Conservation (phyloP, 1,140 invertebrate genomes). For the Musca vetustissima region DNA sequence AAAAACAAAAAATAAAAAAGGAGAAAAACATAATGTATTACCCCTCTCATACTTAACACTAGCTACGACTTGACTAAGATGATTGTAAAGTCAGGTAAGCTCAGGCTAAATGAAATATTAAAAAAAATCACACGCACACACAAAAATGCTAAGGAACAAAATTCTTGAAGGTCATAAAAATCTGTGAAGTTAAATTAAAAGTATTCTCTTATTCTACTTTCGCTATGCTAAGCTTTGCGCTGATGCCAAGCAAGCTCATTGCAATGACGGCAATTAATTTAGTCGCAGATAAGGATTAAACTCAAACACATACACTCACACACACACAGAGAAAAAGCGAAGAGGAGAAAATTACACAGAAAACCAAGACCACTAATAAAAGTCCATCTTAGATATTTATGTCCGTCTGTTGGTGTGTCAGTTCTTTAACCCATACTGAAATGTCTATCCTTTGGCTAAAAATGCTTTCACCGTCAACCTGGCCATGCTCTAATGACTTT, state of each 20-base stretch:
- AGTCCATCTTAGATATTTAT: constrained; percentile 6
- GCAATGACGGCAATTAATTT: neutral
- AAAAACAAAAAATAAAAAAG: constrained; percentile 3
- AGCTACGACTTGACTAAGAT: neutral
- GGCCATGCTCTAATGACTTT: constrained; percentile 14
- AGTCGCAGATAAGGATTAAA: neutral
- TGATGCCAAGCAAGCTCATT: neutral
- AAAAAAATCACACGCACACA: too few species aligned
- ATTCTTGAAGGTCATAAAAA: constrained; percentile 13
- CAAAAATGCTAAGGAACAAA: too few species aligned
- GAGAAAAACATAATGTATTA: neutral
- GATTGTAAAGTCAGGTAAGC: too few species aligned
- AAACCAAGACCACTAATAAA: constrained; percentile 15
- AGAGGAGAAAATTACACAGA: neutral
- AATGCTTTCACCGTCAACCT: neutral
- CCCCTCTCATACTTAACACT: neutral
- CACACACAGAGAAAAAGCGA: neutral
- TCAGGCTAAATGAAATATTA: too few species aligned
- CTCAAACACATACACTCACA: neutral
- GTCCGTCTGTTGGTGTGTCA: neutral
- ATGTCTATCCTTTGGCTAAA: constrained; percentile 3
- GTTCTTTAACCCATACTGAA: neutral
- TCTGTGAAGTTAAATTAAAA: constrained; percentile 18
- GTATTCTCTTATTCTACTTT: constrained; percentile 14
- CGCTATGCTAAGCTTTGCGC: neutral